These are phyloP conservation scores for Pyrrhia umbra DNA, from an alignment of 2,888 invertebrate species.

Conservation along the genomic window DNA sequence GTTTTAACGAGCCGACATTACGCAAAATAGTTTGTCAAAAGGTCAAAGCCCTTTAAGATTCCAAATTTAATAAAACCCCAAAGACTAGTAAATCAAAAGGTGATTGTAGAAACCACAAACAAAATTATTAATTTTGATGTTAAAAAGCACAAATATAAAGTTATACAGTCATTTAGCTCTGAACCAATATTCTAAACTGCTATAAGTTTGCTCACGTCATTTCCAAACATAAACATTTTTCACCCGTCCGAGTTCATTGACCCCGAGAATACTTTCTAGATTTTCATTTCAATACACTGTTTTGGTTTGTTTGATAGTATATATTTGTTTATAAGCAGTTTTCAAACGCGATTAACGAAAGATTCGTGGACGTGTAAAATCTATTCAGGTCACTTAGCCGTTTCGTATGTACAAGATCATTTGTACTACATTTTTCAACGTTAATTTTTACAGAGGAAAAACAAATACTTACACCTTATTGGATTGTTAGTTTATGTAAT, in stretches of 20 bases:
- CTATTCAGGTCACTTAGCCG: constrained; percentile 20
- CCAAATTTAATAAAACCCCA: constrained; percentile 14
- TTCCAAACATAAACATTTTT: constrained; percentile 66
- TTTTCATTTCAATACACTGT: constrained; percentile 61
- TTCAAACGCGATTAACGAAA: constrained; percentile 12
- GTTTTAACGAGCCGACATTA: not conserved
- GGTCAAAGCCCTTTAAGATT: constrained; percentile 9
- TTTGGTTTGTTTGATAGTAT: constrained; percentile 47
- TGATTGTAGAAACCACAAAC: constrained; percentile 21
- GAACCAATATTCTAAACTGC: constrained; percentile 21
- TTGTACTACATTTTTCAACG: constrained; percentile 21
- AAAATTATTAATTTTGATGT: too few species aligned
- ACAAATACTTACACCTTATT: constrained; percentile 3
- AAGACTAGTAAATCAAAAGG: not conserved
- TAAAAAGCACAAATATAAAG: too few species aligned
- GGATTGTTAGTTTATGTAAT: constrained; percentile 26
- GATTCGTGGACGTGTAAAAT: constrained; percentile 21
- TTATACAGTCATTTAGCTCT: constrained; percentile 9
- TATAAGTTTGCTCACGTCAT: constrained; percentile 31
- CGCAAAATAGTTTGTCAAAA: constrained; percentile 1
- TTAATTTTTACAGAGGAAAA: constrained; percentile 16
- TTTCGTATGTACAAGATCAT: not conserved
- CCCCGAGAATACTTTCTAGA: constrained; percentile 65
- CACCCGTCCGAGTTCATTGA: constrained; percentile 68
- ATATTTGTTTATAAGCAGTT: constrained; percentile 23